These are phyloP conservation scores for Melanitta fusca DNA, from an alignment of 2,797 vertebrate species.

Conservation along the genomic window DNA sequence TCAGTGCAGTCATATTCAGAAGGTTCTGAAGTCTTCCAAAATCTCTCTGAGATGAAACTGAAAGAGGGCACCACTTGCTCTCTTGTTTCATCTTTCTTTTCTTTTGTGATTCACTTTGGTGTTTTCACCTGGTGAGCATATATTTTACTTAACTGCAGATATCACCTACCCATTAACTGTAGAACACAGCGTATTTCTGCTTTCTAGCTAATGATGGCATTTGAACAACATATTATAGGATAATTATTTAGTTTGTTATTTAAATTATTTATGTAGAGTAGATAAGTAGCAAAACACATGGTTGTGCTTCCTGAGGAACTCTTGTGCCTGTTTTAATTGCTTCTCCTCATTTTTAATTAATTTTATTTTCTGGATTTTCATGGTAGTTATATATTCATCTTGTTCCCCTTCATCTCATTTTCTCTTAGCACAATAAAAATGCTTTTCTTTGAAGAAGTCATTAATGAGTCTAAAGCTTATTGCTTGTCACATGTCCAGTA, in stretches of 20 bases:
- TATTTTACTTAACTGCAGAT: slow-evolving; percentile 44
- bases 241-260: slow-evolving; percentile 52
- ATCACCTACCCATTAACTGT: slow-evolving; percentile 38
- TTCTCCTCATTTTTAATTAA: slow-evolving; percentile 17
- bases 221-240: slow-evolving; percentile 48
- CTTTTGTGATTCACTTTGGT: slow-evolving; percentile 36
- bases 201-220: slow-evolving; percentile 34
- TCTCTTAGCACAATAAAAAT: neutral
- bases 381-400: neutral
- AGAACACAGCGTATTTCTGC: slow-evolving; percentile 2
- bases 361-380: neutral
- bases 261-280: slow-evolving; percentile 48
- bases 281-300: slow-evolving; percentile 43
- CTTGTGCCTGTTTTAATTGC: neutral
- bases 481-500: neutral
- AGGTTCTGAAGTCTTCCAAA: neutral
- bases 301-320: slow-evolving; percentile 47
- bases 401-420: neutral
- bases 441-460: neutral
- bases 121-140: slow-evolving; percentile 12
- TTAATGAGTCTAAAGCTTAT: neutral
- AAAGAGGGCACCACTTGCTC: neutral
- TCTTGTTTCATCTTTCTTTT: neutral
- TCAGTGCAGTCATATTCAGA: neutral
- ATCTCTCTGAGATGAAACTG: neutral